phyloP scores from a whole-genome alignment of 2,888 invertebrate species.

The Portevinia maculata region DNA sequence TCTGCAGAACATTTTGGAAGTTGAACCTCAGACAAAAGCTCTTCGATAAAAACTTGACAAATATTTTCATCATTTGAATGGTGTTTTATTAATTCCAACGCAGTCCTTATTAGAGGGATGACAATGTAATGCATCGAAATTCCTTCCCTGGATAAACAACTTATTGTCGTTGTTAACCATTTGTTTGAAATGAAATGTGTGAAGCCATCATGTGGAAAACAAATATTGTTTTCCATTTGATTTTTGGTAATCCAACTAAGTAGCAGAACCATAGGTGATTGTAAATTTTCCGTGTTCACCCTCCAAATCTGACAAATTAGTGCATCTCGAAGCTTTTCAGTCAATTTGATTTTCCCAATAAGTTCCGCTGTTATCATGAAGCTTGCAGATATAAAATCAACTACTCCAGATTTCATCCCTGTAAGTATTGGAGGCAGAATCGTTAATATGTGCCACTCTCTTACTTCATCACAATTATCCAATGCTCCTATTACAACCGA shows the following conservation, averaged over 20 bases:
- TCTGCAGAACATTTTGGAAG: slow-evolving; percentile 85
- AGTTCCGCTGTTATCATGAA: slow-evolving; percentile 90
- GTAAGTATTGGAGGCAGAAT: slow-evolving; percentile 88
- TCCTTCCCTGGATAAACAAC: slow-evolving; percentile 84
- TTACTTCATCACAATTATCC: slow-evolving; percentile 84
- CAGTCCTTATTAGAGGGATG: slow-evolving; percentile 84
- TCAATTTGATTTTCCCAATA: slow-evolving; percentile 86
- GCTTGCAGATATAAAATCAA: slow-evolving; percentile 89
- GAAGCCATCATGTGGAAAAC: slow-evolving; percentile 84
- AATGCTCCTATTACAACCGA: slow-evolving; percentile 89
- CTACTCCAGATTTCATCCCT: slow-evolving; percentile 87
- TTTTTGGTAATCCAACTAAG: slow-evolving; percentile 88
- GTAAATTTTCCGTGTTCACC: slow-evolving; percentile 83
- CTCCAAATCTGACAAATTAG: slow-evolving; percentile 86
- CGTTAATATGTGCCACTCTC: slow-evolving; percentile 87
- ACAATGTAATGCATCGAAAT: slow-evolving; percentile 85
- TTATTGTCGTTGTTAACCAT: slow-evolving; percentile 84
- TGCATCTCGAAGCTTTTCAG: slow-evolving; percentile 84
- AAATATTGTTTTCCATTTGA: slow-evolving; percentile 84
- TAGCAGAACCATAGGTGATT: slow-evolving; percentile 86
- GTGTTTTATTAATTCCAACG: slow-evolving; percentile 84
- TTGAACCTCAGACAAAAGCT: slow-evolving; percentile 85
- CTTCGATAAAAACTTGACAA: slow-evolving; percentile 85
- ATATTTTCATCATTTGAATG: slow-evolving; percentile 83
- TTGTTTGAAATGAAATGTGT: slow-evolving; percentile 83